These are phyloP conservation scores for Cecropterus lyciades DNA, from an alignment of 1,140 invertebrate species.

Conservation along the genomic window DNA sequence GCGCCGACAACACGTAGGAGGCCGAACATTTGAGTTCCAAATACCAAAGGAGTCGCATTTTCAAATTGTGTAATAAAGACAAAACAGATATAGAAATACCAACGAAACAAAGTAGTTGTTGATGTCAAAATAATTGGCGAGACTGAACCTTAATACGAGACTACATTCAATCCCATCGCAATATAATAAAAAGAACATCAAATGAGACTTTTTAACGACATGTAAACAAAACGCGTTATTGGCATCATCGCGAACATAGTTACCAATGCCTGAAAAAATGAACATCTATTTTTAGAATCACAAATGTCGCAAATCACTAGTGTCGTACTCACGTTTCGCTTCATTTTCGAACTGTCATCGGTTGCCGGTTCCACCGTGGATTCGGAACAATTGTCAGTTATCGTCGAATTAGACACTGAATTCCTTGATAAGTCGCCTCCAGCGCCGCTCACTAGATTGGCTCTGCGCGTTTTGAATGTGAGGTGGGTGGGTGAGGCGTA, in stretches of 20 bases:
- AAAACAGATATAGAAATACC: slow-evolving; percentile 1
- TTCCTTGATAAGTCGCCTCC: slow-evolving; percentile 56
- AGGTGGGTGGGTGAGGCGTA: slow-evolving; percentile 69
- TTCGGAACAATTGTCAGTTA: slow-evolving; percentile 37
- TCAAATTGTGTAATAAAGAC: slow-evolving; percentile 36
- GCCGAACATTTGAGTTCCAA: slow-evolving; percentile 43
- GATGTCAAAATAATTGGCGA: slow-evolving; percentile 28
- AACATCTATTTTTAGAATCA: slow-evolving; percentile 19
- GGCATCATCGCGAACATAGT: slow-evolving; percentile 48
- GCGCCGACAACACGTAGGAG: slow-evolving; percentile 52
- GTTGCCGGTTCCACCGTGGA: slow-evolving; percentile 19
- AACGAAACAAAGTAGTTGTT: slow-evolving; percentile 6
- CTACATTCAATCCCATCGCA: slow-evolving; percentile 15
- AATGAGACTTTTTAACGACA: slow-evolving; percentile 40
- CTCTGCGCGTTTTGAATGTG: slow-evolving; percentile 58
- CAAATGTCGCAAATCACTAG: slow-evolving; percentile 17
- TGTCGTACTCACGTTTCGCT: slow-evolving; percentile 74
- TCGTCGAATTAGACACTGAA: slow-evolving; percentile 44
- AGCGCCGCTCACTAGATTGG: slow-evolving; percentile 58
- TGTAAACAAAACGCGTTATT: slow-evolving; percentile 61
- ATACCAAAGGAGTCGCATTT: slow-evolving; percentile 38
- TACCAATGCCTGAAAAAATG: slow-evolving; percentile 48
- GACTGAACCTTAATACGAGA: slow-evolving; percentile 22
- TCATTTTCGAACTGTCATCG: slow-evolving; percentile 67
- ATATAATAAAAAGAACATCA: slow-evolving; percentile 31